Conservation (phyloP, 2,888 invertebrate genomes). For the Lysandra bellargus region DNA sequence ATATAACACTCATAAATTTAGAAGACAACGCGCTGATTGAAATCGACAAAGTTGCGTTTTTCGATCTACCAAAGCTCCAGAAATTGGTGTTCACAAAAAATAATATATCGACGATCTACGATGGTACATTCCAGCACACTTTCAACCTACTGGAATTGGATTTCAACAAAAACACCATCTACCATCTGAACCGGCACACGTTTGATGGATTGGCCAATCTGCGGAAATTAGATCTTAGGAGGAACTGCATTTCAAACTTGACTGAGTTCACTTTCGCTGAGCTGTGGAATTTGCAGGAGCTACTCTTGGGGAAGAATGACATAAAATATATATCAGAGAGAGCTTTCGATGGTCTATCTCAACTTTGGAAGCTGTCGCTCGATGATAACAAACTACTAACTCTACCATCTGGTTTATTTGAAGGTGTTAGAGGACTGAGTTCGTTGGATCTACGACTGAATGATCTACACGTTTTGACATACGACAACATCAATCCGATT, state of each 20-base stretch:
- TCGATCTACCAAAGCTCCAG: conserved; percentile 85
- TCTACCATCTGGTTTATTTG: conserved; percentile 86
- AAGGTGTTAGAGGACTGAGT: conserved; percentile 85
- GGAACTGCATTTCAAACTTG: conserved; percentile 87
- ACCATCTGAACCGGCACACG: conserved; percentile 86
- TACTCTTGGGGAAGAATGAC: conserved; percentile 85
- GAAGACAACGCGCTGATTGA: conserved; percentile 89
- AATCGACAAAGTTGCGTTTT: conserved; percentile 86
- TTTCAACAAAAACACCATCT: conserved; percentile 88
- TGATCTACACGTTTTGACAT: conserved; percentile 87
- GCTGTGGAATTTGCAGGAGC: conserved; percentile 85
- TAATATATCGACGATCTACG: conserved; percentile 90
- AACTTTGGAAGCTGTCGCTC: conserved; percentile 85
- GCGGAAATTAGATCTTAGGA: conserved; percentile 86
- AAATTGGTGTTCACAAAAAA: conserved; percentile 92
- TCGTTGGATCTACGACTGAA: conserved; percentile 90
- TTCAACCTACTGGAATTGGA: conserved; percentile 89
- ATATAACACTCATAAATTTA: conserved; percentile 84
- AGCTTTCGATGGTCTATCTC: conserved; percentile 88
- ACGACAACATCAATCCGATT: conserved; percentile 88
- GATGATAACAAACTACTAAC: conserved; percentile 88
- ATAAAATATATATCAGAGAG: conserved; percentile 87
- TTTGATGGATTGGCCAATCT: conserved; percentile 89
- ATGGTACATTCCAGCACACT: conserved; percentile 89
- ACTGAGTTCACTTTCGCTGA: conserved; percentile 90